Base-by-base conservation (phyloP, 2,888 invertebrate species). In the Scaptomyza tumidula region DNA sequence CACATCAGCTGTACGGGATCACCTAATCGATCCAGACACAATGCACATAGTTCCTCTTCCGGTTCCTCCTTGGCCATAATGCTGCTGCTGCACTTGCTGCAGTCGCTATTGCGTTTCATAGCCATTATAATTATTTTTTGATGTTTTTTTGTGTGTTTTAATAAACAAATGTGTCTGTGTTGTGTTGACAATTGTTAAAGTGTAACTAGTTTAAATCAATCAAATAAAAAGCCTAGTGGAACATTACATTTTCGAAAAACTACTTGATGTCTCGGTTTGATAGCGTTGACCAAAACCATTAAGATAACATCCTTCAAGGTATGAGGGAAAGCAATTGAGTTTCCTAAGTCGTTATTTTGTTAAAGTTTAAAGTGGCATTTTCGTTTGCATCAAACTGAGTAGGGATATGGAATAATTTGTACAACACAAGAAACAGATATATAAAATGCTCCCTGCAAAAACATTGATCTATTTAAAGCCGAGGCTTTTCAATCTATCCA, bases 1-100 rank as follows among this genome's bases (percentile, higher is more conserved):
- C 86, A 86, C 16, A 11, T 46, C 52, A 88, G 56, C 50, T 56
- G 53, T 16, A 70, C 70, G 1, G 84, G 84, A 53, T 78, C 55
- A 6, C n/a, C 48, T 10, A 71, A 71, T 24, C 1, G 27, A 13
- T 73, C 68, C 60, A 86, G 46, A 33, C 83, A 83, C 5, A 83
- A 39, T 27, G 69, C 86, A n/a, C 83, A 83, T 6, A 78, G 13
- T 0, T 63, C 59, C 29, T 59, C 69, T 16, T 54, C 44, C 9
- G 14, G 11, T 52, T 39, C 16, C 24, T 14, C 37, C 14, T 37
- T 6, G 35, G 19, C 9, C 16, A 9, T 2, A 6, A 13, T 39
- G 11, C 27, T 14, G 48, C 27, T 45, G 9, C n/a, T 58, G 31
- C 24, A 10, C 7, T 35, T 35, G 45, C 27, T 37, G 19, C 27